These are phyloP conservation scores for Danaus plexippus DNA, from an alignment of 1,140 invertebrate species.

Conservation along the genomic window DNA sequence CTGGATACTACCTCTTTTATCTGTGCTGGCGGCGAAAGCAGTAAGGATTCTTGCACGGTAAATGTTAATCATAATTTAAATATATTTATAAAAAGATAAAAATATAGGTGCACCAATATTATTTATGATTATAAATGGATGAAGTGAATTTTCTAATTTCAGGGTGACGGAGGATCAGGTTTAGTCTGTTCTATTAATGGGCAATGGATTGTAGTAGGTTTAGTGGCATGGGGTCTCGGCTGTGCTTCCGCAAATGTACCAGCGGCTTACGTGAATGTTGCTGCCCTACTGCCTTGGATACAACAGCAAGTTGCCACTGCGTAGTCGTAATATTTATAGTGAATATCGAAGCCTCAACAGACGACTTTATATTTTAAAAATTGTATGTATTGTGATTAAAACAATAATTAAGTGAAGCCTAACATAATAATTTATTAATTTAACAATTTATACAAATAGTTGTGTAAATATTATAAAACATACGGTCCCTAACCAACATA, in stretches of 20 bases:
- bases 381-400: not conserved
- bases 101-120: no score
- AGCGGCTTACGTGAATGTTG: constrained; percentile 79
- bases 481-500: constrained; percentile 51
- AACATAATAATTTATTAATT: constrained; percentile 63
- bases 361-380: not conserved
- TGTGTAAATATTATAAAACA: constrained; percentile 66
- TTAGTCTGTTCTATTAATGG: constrained; percentile 77
- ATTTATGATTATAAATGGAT: no score
- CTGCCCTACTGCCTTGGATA: constrained; percentile 77
- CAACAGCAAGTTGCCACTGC: constrained; percentile 56
- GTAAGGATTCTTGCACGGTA: constrained; percentile 83
- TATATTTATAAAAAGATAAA: no score
- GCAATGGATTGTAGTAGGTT: constrained; percentile 75
- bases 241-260: constrained; percentile 77
- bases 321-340: constrained; percentile 18
- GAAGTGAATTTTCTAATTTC: constrained; percentile 20
- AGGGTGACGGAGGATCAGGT: constrained; percentile 85
- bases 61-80: constrained; percentile 14
- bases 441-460: constrained; percentile 66
- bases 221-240: constrained; percentile 84
- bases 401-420: constrained; percentile 30
- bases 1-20: constrained; percentile 79
- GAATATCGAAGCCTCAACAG: not conserved
- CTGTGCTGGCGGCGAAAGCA: constrained; percentile 82